These are phyloP conservation scores for Daboia siamensis DNA, from an alignment of 2,113 vertebrate genomes.

Conservation along the genomic window DNA sequence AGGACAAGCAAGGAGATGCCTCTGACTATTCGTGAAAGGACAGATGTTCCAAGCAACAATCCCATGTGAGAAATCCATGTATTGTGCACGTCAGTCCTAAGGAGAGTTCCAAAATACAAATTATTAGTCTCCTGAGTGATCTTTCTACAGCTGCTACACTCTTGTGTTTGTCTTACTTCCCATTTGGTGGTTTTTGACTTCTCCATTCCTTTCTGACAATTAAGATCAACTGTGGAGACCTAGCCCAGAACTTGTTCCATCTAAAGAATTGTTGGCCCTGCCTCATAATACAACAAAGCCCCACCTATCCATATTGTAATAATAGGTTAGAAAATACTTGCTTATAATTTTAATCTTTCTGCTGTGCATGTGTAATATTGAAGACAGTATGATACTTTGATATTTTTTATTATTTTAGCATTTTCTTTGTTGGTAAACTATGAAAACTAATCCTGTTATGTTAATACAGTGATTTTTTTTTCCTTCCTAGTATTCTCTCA, in stretches of 20 bases:
- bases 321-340: not conserved
- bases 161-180: not conserved
- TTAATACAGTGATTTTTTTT: not conserved
- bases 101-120: not conserved
- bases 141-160: slow-evolving; percentile 10
- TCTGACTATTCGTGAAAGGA: not conserved
- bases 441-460: not conserved
- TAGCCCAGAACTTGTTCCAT: not conserved
- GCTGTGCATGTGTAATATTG: not conserved
- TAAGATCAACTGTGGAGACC: slow-evolving; percentile 9
- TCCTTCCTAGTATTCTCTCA: not conserved
- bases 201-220: slow-evolving; percentile 26
- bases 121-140: not conserved
- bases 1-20: slow-evolving; percentile 2
- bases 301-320: not conserved
- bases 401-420: not conserved
- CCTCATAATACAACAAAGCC: not conserved
- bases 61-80: not conserved
- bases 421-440: not conserved
- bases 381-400: too few relatives aligned
- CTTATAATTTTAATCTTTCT: not conserved
- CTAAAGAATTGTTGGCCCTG: not conserved
- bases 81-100: not conserved
- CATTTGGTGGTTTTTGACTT: not conserved
- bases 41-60: not conserved